Evolutionary conservation across 2,888 invertebrate species (phyloP).

Genomic region (Cheilosia impressa): DNA sequence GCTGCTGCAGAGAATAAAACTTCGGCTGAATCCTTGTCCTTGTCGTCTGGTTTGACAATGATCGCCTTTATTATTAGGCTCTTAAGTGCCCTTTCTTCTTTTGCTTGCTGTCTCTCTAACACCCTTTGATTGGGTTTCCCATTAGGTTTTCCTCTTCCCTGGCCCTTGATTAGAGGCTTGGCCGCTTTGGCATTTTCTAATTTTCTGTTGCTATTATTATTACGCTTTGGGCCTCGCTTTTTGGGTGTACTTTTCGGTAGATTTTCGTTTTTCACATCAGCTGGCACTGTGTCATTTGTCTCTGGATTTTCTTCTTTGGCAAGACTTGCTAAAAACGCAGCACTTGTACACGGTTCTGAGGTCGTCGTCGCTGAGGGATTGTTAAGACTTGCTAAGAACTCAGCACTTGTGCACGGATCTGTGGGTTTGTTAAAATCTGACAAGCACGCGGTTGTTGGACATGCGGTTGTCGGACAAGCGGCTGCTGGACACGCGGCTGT

Average conservation of each 20-base stretch:
- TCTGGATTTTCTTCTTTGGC: background rate
- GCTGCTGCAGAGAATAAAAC: conserved; percentile 50
- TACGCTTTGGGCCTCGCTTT: background rate
- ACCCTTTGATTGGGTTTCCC: background rate
- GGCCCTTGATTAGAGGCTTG: background rate
- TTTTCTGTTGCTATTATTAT: background rate
- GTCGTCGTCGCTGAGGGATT: too few relatives aligned
- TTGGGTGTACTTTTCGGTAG: background rate
- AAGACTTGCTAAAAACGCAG: conserved; percentile 1
- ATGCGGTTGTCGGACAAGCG: too few relatives aligned
- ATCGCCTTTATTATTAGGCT: background rate
- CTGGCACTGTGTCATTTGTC: background rate
- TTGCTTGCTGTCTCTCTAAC: background rate
- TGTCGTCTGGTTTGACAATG: background rate
- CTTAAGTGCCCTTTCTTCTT: background rate
- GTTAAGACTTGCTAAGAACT: background rate
- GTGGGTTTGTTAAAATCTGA: background rate
- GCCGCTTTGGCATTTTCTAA: background rate
- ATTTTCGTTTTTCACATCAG: background rate
- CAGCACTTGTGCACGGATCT: background rate
- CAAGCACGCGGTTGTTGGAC: background rate
- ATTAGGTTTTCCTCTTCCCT: background rate
- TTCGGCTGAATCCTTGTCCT: conserved; percentile 45
- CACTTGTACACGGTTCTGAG: background rate
- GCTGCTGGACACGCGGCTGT: background rate